Evolutionary conservation across 2,888 invertebrate species (phyloP).

Genomic region (Ecdyonurus torrentis): DNA sequence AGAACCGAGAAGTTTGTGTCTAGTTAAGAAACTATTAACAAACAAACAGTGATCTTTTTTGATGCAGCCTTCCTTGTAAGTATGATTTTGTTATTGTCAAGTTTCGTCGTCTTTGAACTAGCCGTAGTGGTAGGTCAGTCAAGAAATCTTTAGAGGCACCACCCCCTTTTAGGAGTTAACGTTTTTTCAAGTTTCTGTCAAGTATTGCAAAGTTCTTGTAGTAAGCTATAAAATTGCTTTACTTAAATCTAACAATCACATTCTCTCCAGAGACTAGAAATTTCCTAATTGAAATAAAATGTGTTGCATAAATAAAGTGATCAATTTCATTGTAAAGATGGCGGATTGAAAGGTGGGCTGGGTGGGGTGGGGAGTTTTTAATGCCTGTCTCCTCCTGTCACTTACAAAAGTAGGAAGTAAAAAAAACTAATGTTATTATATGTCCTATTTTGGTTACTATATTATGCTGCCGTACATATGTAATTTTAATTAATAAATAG

Average conservation of each 20-base stretch:
- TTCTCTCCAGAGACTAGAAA: no score
- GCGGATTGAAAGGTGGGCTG: not conserved
- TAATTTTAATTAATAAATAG: no score
- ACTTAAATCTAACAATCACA: no score
- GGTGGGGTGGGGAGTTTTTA: no score
- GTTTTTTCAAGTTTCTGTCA: no score
- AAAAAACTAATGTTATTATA: not conserved
- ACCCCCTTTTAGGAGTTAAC: not conserved
- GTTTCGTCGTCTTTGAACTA: no score
- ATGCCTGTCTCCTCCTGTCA: no score
- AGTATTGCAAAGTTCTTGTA: no score
- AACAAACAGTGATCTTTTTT: not conserved
- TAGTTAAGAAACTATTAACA: not conserved
- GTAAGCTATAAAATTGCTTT: no score
- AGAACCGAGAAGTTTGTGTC: not conserved
- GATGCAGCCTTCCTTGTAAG: not conserved
- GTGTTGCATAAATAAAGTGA: no score
- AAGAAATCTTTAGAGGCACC: not conserved
- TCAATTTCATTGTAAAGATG: not conserved
- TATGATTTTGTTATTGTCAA: not conserved
- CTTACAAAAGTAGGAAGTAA: not conserved
- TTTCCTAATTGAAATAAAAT: no score
- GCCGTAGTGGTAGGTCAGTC: not conserved
- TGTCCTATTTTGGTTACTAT: no score
- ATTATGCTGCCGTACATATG: not conserved